These are phyloP conservation scores for Antrozous pallidus DNA, from an alignment of 2,797 vertebrate genomes.

Conservation along the genomic window DNA sequence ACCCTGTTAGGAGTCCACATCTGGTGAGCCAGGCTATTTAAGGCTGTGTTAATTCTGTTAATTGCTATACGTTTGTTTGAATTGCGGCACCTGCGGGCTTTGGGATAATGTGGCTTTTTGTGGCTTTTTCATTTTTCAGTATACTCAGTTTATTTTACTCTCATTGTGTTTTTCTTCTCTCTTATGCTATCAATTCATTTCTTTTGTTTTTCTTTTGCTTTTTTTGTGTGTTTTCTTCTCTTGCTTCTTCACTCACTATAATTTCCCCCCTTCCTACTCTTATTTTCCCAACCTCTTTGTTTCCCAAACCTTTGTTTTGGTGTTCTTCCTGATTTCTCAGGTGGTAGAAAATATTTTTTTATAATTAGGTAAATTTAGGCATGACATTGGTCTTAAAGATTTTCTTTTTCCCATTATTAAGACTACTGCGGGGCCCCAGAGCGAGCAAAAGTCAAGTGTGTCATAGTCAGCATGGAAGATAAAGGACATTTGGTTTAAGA, in stretches of 20 bases:
- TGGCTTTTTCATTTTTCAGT: conserved; percentile 49
- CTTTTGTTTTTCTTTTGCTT: conserved; percentile 2
- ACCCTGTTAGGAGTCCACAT: conserved; percentile 83
- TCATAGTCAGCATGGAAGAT: not conserved
- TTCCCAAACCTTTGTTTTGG: not conserved
- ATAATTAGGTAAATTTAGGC: not conserved
- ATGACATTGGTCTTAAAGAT: not conserved
- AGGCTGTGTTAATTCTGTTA: conserved; percentile 89
- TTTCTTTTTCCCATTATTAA: not conserved
- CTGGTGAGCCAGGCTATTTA: conserved; percentile 86
- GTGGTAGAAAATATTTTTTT: not conserved
- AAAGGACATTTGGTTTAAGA: not conserved
- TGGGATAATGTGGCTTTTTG: conserved; percentile 79
- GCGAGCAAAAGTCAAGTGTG: not conserved
- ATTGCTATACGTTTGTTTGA: conserved; percentile 86
- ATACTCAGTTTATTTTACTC: conserved; percentile 43
- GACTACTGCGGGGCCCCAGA: not conserved
- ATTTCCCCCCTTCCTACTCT: not conserved
- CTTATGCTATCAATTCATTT: not conserved
- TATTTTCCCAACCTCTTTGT: not conserved
- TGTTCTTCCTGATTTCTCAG: not conserved
- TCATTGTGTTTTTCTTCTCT: conserved; percentile 59
- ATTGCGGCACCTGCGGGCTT: conserved; percentile 85
- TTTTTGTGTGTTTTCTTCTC: not conserved
- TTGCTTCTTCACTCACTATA: not conserved